A percentile compares a stretch with the other conserved stretches of the same genome.
Conservation (phyloP, 2,888 invertebrate species). For the Pammene aurita region DNA sequence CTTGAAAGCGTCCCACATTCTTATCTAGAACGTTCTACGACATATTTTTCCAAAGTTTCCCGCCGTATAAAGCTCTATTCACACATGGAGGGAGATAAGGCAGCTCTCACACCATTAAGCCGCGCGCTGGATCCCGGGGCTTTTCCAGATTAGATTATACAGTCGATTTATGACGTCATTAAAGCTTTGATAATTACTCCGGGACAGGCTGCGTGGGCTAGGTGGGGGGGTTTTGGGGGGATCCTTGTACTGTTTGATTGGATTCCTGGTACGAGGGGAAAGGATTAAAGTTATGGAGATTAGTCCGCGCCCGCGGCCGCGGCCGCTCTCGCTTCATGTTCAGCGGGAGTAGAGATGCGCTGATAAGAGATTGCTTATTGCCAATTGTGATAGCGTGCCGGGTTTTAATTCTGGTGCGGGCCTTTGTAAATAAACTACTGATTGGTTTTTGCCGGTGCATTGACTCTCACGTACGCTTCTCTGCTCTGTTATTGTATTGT, state of each 20-base stretch:
- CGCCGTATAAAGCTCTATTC: conserved; percentile 83
- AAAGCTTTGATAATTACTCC: conserved; percentile 84
- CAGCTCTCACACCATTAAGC: conserved; percentile 84
- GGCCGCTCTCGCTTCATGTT: conserved; percentile 79
- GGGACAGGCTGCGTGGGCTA: conserved; percentile 81
- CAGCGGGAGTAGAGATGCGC: conserved; percentile 81
- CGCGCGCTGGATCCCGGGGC: conserved; percentile 82
- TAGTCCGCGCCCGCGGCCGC: conserved; percentile 81
- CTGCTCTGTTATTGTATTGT: not conserved
- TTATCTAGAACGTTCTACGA: conserved; percentile 82
- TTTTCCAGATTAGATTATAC: conserved; percentile 85
- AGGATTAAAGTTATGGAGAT: conserved; percentile 84
- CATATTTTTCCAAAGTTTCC: conserved; percentile 84
- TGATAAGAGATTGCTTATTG: conserved; percentile 83
- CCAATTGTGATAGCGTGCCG: conserved; percentile 77
- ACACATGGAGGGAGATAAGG: conserved; percentile 84
- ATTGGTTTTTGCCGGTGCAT: conserved; percentile 38
- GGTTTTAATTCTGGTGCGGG: conserved; percentile 74
- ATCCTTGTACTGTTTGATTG: conserved; percentile 83
- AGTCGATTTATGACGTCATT: conserved; percentile 84
- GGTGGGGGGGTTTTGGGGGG: conserved; percentile 56
- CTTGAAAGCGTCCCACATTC: conserved; percentile 83
- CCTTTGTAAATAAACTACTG: conserved; percentile 57
- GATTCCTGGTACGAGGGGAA: conserved; percentile 82
- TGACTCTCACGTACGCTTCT: conserved; percentile 16